phyloP scores from a whole-genome alignment of 2,888 invertebrate species.

The Celastrina argiolus region DNA sequence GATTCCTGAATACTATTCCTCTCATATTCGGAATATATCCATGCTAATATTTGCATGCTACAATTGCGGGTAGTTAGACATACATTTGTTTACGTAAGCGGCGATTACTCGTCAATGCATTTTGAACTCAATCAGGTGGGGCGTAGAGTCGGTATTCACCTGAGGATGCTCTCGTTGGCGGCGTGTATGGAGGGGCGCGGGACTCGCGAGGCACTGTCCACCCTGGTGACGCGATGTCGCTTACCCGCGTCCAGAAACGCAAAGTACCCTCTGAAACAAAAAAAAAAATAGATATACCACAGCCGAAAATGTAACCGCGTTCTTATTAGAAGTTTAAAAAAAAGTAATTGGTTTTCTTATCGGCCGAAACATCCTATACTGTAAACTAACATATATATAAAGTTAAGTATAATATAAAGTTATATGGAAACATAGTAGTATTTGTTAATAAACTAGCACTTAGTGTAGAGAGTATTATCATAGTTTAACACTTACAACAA shows the following conservation, averaged over 20 bases:
- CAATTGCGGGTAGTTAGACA: slow-evolving; percentile 23
- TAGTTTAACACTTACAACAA: too few relatives aligned
- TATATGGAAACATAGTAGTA: too few relatives aligned
- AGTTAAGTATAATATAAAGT: too few relatives aligned
- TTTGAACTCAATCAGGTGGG: slow-evolving; percentile 40
- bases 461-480: too few relatives aligned
- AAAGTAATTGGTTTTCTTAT: too few relatives aligned
- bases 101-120: slow-evolving; percentile 36
- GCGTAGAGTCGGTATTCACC: slow-evolving; percentile 43
- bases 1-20: background rate
- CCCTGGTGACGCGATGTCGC: slow-evolving; percentile 81
- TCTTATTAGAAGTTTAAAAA: too few relatives aligned
- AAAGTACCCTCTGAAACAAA: slow-evolving; percentile 85
- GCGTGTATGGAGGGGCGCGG: slow-evolving; percentile 80
- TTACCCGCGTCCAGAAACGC: slow-evolving; percentile 91
- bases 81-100: slow-evolving; percentile 32
- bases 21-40: background rate
- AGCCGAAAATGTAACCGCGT: too few relatives aligned
- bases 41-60: slow-evolving; percentile 22
- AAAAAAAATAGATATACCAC: slow-evolving; percentile 7
- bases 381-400: too few relatives aligned
- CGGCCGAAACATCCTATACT: too few relatives aligned
- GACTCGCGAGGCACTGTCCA: slow-evolving; percentile 74
- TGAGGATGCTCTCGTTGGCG: slow-evolving; percentile 86
- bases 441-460: too few relatives aligned